Conservation (phyloP, 2,797 vertebrate genomes). For the Lepilemur ruficaudatus region DNA sequence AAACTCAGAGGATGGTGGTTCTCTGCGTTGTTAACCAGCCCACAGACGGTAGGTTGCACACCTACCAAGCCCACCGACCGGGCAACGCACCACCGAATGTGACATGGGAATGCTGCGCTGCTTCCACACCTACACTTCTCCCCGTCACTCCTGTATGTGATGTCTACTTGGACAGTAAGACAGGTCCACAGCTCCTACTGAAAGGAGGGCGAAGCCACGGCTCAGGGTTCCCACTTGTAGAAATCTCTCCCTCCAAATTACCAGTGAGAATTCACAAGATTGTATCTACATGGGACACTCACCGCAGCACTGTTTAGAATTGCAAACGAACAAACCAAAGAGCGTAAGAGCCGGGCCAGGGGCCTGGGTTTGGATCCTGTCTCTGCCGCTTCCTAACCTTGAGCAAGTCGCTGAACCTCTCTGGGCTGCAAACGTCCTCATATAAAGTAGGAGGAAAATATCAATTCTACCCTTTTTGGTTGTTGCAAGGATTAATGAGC, state of each 20-base stretch:
- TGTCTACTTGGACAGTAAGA: background rate
- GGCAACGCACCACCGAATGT: rapidly evolving
- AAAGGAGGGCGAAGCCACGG: background rate
- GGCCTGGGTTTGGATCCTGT: background rate
- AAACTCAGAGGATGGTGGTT: background rate
- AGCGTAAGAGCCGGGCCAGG: background rate
- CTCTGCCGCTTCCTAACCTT: background rate
- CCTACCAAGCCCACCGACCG: rapidly evolving
- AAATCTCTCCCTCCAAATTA: background rate
- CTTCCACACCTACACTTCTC: background rate
- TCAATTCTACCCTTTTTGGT: background rate
- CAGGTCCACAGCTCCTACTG: background rate
- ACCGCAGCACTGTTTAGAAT: rapidly evolving
- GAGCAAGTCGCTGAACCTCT: background rate
- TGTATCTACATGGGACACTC: rapidly evolving
- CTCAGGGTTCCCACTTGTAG: background rate
- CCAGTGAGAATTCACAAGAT: rapidly evolving
- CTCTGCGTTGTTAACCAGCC: rapidly evolving
- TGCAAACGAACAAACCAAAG: background rate
- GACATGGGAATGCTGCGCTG: rapidly evolving
- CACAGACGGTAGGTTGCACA: rapidly evolving
- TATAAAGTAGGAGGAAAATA: rapidly evolving
- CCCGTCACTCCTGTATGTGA: too few species aligned
- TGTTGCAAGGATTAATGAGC: background rate
- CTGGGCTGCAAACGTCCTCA: background rate